Conservation (phyloP, 2,113 vertebrate species). For the Planiliza haematocheilus region DNA sequence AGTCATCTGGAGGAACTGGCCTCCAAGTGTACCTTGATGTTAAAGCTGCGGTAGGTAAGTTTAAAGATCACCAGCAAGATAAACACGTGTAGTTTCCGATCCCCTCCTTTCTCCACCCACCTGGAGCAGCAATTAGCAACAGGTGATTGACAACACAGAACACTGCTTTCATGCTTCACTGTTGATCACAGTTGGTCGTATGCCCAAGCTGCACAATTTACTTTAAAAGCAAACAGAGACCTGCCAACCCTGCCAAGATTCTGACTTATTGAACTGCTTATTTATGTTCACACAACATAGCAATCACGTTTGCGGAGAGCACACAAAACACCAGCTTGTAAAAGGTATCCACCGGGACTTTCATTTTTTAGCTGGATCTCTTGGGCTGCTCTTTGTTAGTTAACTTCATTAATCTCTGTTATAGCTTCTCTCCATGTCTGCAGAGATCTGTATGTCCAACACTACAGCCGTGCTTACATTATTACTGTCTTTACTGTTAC, state of each 20-base stretch:
- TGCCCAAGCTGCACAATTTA: slow-evolving; percentile 22
- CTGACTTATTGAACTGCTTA: slow-evolving; percentile 51
- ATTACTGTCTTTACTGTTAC: slow-evolving; percentile 11
- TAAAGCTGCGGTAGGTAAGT: slow-evolving; percentile 66
- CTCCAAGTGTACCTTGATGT: slow-evolving; percentile 32
- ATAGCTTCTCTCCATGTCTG: slow-evolving; percentile 3
- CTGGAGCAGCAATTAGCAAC: slow-evolving; percentile 60
- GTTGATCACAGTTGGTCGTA: slow-evolving; percentile 40
- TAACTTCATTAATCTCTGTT: slow-evolving; percentile 22
- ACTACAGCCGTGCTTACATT: neutral
- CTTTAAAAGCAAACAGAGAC: slow-evolving; percentile 36
- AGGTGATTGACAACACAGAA: slow-evolving; percentile 66
- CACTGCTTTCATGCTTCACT: slow-evolving; percentile 36
- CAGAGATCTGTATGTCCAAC: slow-evolving; percentile 8
- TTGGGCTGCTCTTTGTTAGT: slow-evolving; percentile 10
- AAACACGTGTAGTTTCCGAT: slow-evolving; percentile 61
- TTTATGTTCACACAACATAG: slow-evolving; percentile 31
- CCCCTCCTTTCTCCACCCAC: slow-evolving; percentile 29
- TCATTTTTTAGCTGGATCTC: neutral
- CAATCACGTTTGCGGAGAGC: slow-evolving; percentile 25
- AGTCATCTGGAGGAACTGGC: slow-evolving; percentile 18
- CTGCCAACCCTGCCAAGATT: slow-evolving; percentile 34
- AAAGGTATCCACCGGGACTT: neutral
- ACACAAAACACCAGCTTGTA: slow-evolving; percentile 24
- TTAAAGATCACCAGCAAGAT: slow-evolving; percentile 73